A percentile compares a stretch with the other conserved stretches of the same genome.
Evolutionary conservation across 2,888 invertebrate species (phyloP).

Genomic region (Entomobrya multifasciata): DNA sequence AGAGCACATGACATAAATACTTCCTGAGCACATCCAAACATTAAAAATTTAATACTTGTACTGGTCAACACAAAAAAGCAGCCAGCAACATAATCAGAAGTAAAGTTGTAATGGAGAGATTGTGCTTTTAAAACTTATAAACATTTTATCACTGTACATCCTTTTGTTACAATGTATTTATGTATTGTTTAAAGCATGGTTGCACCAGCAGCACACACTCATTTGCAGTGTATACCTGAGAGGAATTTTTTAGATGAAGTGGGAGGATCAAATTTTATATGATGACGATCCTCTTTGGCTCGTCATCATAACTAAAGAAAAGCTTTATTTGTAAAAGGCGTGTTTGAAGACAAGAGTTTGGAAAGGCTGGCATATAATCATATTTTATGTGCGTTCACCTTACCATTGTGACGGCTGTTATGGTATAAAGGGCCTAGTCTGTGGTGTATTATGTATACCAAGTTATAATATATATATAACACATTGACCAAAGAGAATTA

Average conservation of each 20-base stretch:
- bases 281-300: slow-evolving; percentile 69
- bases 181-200: too few species aligned
- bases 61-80: not conserved
- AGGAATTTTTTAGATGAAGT: slow-evolving; percentile 74
- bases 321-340: slow-evolving; percentile 72
- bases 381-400: slow-evolving; percentile 46
- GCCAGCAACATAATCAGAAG: too few species aligned
- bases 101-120: not conserved
- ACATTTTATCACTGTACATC: too few species aligned
- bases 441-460: not conserved
- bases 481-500: slow-evolving; percentile 30
- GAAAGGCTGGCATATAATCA: slow-evolving; percentile 55
- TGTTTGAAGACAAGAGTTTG: slow-evolving; percentile 67
- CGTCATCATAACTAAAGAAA: slow-evolving; percentile 67
- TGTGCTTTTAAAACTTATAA: not conserved
- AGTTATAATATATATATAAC: not conserved
- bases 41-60: not conserved
- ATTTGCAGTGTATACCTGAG: slow-evolving; percentile 2
- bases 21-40: too few species aligned
- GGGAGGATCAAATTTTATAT: slow-evolving; percentile 73
- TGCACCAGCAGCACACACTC: not conserved
- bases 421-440: slow-evolving; percentile 42
- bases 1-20: slow-evolving; percentile 16
- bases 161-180: too few species aligned
- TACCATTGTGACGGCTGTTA: not conserved